Evolutionary conservation across 2,797 vertebrate species (phyloP).

Genomic region (Halcyon leucocephala): DNA sequence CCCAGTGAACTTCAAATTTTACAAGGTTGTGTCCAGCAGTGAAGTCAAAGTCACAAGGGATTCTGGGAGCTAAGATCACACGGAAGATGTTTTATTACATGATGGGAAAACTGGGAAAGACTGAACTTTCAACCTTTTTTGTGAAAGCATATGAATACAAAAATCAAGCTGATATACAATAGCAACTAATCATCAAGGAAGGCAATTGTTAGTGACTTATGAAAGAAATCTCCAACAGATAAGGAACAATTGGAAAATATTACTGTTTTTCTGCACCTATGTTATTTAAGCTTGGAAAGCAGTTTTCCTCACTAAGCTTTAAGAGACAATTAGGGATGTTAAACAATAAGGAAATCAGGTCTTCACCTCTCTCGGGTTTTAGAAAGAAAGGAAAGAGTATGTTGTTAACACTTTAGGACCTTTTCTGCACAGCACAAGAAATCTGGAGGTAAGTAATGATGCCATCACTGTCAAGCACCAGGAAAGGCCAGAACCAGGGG

Average conservation of each 20-base stretch:
- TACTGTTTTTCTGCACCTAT: constrained; percentile 19
- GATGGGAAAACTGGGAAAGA: constrained; percentile 42
- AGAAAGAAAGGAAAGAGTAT: neutral
- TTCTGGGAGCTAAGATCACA: constrained; percentile 30
- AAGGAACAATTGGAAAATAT: constrained; percentile 58
- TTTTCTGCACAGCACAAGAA: neutral
- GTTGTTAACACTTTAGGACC: neutral
- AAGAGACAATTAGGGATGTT: constrained; percentile 11
- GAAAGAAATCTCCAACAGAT: constrained; percentile 44
- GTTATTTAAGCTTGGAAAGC: neutral
- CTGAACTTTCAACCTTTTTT: constrained; percentile 66
- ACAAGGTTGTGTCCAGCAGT: constrained; percentile 26
- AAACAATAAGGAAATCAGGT: constrained; percentile 27
- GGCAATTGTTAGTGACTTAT: constrained; percentile 37
- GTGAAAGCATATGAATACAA: constrained; percentile 32
- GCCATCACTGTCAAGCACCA: neutral
- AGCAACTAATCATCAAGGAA: constrained; percentile 39
- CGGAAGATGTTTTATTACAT: constrained; percentile 21
- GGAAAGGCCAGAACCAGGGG: neutral
- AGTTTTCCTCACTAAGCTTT: neutral
- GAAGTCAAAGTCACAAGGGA: neutral
- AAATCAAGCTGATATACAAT: constrained; percentile 46
- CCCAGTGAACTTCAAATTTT: constrained; percentile 26
- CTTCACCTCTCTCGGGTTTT: constrained; percentile 20
- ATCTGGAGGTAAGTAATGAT: neutral